Percentiles rank a stretch among this genome's conserved stretches.
Evolutionary conservation across 2,888 invertebrate species (phyloP).

Genomic region (Leuctra nigra): DNA sequence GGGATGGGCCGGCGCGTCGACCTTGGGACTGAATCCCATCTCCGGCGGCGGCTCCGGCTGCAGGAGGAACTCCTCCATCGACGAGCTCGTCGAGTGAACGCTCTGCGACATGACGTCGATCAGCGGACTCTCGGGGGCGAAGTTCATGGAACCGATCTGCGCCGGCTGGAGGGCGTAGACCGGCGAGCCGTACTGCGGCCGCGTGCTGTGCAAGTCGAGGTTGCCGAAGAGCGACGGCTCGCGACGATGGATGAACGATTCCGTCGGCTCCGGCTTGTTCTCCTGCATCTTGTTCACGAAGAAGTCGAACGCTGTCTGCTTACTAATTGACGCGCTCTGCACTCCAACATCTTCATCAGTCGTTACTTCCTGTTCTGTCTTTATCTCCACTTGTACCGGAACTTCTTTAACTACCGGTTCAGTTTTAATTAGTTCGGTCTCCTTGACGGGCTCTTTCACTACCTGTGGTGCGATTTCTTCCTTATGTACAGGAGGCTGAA

Average conservation of each 20-base stretch:
- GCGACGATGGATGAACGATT: background rate
- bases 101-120: constrained; percentile 30
- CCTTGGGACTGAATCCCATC: constrained; percentile 55
- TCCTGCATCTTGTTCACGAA: constrained; percentile 58
- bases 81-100: constrained; percentile 38
- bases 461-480: background rate
- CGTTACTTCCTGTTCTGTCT: constrained; percentile 43
- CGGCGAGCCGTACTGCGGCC: constrained; percentile 4
- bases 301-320: constrained; percentile 57
- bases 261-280: constrained; percentile 25
- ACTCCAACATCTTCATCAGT: constrained; percentile 40
- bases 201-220: background rate
- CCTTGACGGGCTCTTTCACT: constrained; percentile 8
- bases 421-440: constrained; percentile 25
- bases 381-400: constrained; percentile 31
- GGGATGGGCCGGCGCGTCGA: constrained; percentile 38
- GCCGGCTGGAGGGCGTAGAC: constrained; percentile 13
- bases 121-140: background rate
- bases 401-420: constrained; percentile 32
- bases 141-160: background rate
- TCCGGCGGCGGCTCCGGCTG: constrained; percentile 65
- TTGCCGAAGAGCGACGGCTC: constrained; percentile 3
- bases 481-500: background rate
- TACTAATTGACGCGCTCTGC: constrained; percentile 54
- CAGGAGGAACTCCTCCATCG: constrained; percentile 45